Conservation (phyloP, 2,797 vertebrate genomes). For the Channa striata region DNA sequence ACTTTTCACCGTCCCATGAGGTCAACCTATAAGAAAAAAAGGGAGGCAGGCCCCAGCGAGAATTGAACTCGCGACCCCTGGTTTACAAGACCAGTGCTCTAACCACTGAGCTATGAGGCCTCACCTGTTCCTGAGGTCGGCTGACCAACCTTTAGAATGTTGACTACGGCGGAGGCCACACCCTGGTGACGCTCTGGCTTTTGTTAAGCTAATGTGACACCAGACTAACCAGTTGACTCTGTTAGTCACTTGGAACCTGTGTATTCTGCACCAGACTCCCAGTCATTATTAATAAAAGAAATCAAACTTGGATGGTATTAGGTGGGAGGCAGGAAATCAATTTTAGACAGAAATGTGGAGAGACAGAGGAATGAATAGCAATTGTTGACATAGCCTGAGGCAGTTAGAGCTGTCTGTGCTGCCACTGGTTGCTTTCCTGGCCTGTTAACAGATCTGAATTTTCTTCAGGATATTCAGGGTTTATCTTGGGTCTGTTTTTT, state of each 20-base stretch:
- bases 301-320: not conserved
- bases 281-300: not conserved
- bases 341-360: not conserved
- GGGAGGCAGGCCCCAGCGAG: slow-evolving; percentile 64
- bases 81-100: slow-evolving; percentile 84
- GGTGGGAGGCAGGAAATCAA: not conserved
- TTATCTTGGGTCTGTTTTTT: slow-evolving; percentile 22
- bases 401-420: slow-evolving; percentile 9
- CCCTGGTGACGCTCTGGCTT: not conserved
- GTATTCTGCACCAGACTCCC: not conserved
- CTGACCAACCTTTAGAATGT: accelerated
- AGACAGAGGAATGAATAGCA: not conserved
- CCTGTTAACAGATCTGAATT: slow-evolving; percentile 33
- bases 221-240: slow-evolving; percentile 18
- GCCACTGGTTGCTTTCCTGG: slow-evolving; percentile 10
- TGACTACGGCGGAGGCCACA: not conserved
- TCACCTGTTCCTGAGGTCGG: accelerated
- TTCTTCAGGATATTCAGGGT: slow-evolving; percentile 42
- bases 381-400: slow-evolving; percentile 14
- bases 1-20: not conserved
- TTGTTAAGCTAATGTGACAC: not conserved
- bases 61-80: slow-evolving; percentile 83
- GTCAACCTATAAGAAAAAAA: not conserved
- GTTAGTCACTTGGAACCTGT: not conserved
- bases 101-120: slow-evolving; percentile 82